Percentiles rank a stretch among this genome's conserved stretches.
phyloP scores from a whole-genome alignment of 35 echinoderm and acorn worm species.

The Stichopus chloronotus region DNA sequence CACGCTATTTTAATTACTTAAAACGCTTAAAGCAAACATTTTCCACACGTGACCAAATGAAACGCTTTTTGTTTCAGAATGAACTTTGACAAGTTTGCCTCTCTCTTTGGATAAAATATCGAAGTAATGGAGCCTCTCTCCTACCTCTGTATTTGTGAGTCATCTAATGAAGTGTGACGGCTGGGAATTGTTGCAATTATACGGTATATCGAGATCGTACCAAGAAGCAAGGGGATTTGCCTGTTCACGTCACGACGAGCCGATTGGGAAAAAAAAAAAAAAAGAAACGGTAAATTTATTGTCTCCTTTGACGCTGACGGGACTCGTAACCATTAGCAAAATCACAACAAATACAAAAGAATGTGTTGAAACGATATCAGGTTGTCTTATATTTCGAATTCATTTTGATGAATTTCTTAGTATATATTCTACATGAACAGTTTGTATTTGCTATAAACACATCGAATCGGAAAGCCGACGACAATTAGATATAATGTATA shows the following conservation, averaged over 20 bases:
- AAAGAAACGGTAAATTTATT: neutral
- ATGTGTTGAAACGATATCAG: neutral
- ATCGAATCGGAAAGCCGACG: no score
- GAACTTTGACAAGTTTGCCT: neutral
- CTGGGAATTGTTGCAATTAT: neutral
- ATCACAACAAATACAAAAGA: neutral
- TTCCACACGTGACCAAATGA: neutral
- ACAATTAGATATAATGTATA: no score
- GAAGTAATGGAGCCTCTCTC: neutral
- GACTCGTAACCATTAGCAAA: neutral
- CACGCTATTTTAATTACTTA: neutral
- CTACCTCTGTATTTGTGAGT: neutral
- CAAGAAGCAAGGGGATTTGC: neutral
- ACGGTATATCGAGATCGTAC: neutral
- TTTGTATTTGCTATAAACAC: no score
- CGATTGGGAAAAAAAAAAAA: neutral
- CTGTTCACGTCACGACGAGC: neutral
- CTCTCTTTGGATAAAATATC: neutral
- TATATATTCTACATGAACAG: no score
- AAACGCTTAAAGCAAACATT: neutral
- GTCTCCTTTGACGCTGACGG: neutral
- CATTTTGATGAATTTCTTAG: no score
- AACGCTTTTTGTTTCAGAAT: neutral
- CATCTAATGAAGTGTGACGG: slow-evolving; percentile 9
- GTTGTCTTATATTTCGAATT: neutral